Percentiles rank a stretch among this genome's conserved stretches.
Conservation (phyloP, 2,113 vertebrate species). For the Xenopus laevis region DNA sequence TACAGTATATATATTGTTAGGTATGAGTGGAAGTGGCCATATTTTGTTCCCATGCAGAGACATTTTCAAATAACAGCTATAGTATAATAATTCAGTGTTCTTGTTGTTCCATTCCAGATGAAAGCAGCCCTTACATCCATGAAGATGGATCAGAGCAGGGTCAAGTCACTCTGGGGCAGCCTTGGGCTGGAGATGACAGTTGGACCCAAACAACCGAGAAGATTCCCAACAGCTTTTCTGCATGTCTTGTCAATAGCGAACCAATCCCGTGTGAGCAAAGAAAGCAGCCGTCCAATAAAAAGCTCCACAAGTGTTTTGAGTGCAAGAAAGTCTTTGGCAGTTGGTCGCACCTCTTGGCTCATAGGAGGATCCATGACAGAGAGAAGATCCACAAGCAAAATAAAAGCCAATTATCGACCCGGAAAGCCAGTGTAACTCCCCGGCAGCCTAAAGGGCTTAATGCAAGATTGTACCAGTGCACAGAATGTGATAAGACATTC, state of each 20-base stretch:
- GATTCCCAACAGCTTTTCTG: background rate
- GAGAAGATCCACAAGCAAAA: background rate
- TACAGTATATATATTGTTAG: no score
- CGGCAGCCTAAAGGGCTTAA: background rate
- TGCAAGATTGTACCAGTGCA: background rate
- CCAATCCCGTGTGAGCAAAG: background rate
- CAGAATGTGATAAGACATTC: no score
- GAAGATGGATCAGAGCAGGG: background rate
- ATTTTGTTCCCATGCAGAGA: no score
- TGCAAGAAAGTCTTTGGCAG: conserved; percentile 4
- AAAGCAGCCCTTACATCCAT: background rate
- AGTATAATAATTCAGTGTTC: no score
- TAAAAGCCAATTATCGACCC: background rate
- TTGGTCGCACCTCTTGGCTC: conserved; percentile 1
- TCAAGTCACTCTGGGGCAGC: no score
- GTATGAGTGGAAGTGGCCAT: no score
- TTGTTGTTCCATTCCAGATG: background rate
- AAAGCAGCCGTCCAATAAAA: background rate
- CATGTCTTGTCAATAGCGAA: background rate
- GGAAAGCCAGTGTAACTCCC: background rate
- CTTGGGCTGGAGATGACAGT: background rate
- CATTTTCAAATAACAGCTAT: no score
- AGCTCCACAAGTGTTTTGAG: conserved; percentile 1
- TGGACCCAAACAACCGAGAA: background rate
- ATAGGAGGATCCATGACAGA: conserved; percentile 12